These are phyloP conservation scores for Lepisosteus osseus DNA, from an alignment of 2,113 vertebrate genomes.

Conservation along the genomic window DNA sequence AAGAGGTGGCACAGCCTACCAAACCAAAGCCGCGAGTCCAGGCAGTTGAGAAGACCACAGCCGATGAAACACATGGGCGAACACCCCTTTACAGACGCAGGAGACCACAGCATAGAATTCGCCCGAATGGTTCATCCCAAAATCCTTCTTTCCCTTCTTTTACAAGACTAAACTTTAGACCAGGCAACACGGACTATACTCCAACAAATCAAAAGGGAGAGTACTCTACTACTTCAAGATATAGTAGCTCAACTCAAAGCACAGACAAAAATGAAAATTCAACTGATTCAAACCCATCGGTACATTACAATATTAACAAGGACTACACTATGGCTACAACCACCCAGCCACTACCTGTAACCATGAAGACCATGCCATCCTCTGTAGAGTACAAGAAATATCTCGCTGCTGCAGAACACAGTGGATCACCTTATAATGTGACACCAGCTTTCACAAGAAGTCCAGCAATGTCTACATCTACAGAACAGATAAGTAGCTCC, in stretches of 20 bases:
- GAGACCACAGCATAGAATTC: constrained; percentile 47
- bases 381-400: neutral
- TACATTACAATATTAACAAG: constrained; percentile 16
- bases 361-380: constrained; percentile 15
- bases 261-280: neutral
- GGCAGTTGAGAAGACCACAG: constrained; percentile 32
- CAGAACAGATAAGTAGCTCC: too few relatives aligned
- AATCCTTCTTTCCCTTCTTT: constrained; percentile 25
- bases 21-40: constrained; percentile 26
- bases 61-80: constrained; percentile 42
- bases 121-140: constrained; percentile 17
- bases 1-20: constrained; percentile 23
- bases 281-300: constrained; percentile 1
- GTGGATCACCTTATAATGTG: too few relatives aligned
- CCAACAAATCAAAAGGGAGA: constrained; percentile 21
- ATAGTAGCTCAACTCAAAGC: neutral
- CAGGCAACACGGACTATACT: constrained; percentile 27
- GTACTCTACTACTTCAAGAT: constrained; percentile 18
- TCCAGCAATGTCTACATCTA: too few relatives aligned
- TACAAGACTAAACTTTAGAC: constrained; percentile 27
- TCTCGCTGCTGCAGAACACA: too few relatives aligned
- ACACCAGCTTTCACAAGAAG: too few relatives aligned
- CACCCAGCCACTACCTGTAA: constrained; percentile 19
- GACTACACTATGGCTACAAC: constrained; percentile 12
- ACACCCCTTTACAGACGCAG: constrained; percentile 53